Percentiles rank a stretch among this genome's conserved stretches.
phyloP scores from a whole-genome alignment of 1,140 invertebrate genomes.

The Halyomorpha halys region DNA sequence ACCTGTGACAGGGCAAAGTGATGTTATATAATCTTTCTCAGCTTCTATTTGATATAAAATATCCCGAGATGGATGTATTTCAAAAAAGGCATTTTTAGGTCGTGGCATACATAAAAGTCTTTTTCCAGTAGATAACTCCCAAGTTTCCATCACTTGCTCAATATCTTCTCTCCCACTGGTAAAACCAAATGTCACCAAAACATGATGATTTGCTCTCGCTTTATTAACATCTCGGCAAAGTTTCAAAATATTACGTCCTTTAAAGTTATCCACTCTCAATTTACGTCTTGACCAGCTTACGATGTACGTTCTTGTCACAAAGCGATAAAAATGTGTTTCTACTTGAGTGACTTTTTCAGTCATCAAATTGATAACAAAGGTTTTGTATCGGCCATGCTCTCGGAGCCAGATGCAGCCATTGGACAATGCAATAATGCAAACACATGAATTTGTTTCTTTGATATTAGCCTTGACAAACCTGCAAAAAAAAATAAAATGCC shows the following conservation, averaged over 20 bases:
- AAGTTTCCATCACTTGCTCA: conserved; percentile 11
- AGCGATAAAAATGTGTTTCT: conserved; percentile 8
- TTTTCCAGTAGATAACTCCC: neutral
- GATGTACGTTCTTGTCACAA: neutral
- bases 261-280: conserved; percentile 1
- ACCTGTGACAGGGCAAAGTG: conserved; percentile 2
- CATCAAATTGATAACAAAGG: neutral
- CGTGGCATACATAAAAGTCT: neutral
- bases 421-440: neutral
- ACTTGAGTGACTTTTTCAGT: neutral
- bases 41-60: conserved; percentile 10
- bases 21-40: neutral
- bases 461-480: conserved; percentile 7
- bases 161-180: neutral
- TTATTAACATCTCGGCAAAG: conserved; percentile 6
- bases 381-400: neutral
- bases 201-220: neutral
- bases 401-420: conserved; percentile 6
- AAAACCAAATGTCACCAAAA: conserved; percentile 4
- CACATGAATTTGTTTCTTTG: neutral
- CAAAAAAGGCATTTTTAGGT: conserved; percentile 8
- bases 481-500: neutral
- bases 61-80: neutral
- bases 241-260: conserved; percentile 3
- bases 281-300: conserved; percentile 8